These are phyloP conservation scores for Drosophila busckii DNA, from an alignment of 1,140 invertebrate genomes.

Conservation along the genomic window DNA sequence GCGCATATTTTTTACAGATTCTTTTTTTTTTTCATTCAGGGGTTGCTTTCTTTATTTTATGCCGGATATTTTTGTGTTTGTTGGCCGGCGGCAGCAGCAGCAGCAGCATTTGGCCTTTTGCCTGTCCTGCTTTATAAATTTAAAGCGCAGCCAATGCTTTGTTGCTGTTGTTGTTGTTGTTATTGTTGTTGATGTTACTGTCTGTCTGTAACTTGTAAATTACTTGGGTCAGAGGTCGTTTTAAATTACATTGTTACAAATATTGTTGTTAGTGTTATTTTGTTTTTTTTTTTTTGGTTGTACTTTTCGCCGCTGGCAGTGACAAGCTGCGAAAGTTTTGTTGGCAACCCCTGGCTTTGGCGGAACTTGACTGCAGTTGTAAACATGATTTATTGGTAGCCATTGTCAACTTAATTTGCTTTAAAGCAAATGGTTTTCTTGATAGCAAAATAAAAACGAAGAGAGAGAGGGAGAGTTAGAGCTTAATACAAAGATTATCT, in stretches of 20 bases:
- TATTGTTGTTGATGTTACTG: slow-evolving; percentile 22
- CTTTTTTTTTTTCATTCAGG: background rate
- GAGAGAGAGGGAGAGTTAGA: too few species aligned
- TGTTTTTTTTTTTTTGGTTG: slow-evolving; percentile 17
- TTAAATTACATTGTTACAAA: slow-evolving; percentile 69
- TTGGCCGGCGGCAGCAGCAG: slow-evolving; percentile 49
- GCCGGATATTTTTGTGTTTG: slow-evolving; percentile 28
- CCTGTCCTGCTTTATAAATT: slow-evolving; percentile 44
- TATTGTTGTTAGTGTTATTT: slow-evolving; percentile 1
- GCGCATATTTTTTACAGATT: slow-evolving; percentile 28
- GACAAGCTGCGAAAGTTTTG: slow-evolving; percentile 29
- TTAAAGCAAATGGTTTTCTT: too few species aligned
- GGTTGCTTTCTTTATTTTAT: slow-evolving; percentile 6
- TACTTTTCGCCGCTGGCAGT: background rate
- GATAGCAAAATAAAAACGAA: too few species aligned
- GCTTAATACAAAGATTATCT: too few species aligned
- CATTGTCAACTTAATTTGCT: too few species aligned
- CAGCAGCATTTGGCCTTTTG: slow-evolving; percentile 59
- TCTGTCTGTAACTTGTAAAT: slow-evolving; percentile 43
- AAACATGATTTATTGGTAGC: slow-evolving; percentile 38
- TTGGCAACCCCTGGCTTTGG: slow-evolving; percentile 15
- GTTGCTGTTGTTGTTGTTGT: slow-evolving; percentile 29
- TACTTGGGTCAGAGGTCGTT: slow-evolving; percentile 41
- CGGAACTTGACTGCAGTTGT: slow-evolving; percentile 29
- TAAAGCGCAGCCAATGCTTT: slow-evolving; percentile 26